Base-by-base conservation (phyloP, 2,888 invertebrate genomes). In the Sinotaia quadrata region DNA sequence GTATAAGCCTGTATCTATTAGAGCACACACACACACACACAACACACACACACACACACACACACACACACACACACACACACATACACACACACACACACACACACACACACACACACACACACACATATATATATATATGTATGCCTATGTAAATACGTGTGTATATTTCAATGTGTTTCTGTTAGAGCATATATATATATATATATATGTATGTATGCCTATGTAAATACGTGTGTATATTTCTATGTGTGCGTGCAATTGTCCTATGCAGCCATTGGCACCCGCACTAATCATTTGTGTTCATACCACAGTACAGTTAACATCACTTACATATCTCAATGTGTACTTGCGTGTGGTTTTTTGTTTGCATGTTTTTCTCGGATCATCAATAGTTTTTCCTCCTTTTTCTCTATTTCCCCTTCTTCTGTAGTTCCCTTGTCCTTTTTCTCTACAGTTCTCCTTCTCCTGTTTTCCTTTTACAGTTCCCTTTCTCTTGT, bases 191-290 rank as follows among this genome's bases (percentile, higher is more conserved):
- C n/a, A 56, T 18, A 31, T 56, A 56, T 15, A 31, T 49, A 49
- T n/a, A 49, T 49, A 49, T n/a, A 49, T 49, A 49, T n/a, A 49
- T 49, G 24, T n/a, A 49, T 49, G 18, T n/a, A 49, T 56, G 12
- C 2, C n/a, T 33, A 15, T 29, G n/a, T 56, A n/a, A n/a, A 29
- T 56, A 12, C n/a, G n/a, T n/a, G n/a, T n/a, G n/a, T n/a, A n/a
- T n/a, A n/a, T n/a, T n/a, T n/a, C n/a, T n/a, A n/a, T n/a, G n/a
- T n/a, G n/a, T n/a, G n/a, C n/a, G n/a, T n/a, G n/a, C n/a, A n/a
- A n/a, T n/a, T n/a, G n/a, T n/a, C n/a, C n/a, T n/a, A n/a, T n/a
- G n/a, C n/a, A n/a, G n/a, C n/a, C n/a, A n/a, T n/a, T n/a, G n/a
- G n/a, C n/a, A n/a, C n/a, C n/a, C n/a, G n/a, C n/a, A n/a, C n/a